Conservation (phyloP, 2,113 vertebrate species). For the Atractosteus spatula region DNA sequence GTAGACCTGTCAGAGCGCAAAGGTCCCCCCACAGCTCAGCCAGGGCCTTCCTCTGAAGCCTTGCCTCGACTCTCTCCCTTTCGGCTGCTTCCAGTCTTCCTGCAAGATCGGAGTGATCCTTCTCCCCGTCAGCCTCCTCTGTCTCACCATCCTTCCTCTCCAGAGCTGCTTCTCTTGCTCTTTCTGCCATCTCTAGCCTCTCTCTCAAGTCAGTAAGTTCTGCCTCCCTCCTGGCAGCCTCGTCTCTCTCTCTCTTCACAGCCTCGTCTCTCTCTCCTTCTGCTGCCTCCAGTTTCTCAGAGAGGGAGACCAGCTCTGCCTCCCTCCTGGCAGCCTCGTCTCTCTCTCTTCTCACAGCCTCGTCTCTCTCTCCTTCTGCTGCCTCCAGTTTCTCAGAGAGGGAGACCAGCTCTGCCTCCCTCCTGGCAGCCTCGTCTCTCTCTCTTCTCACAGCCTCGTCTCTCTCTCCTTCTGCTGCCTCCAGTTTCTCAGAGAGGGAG, state of each 20-base stretch:
- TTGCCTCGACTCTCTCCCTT: slow-evolving; percentile 30
- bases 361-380: not conserved
- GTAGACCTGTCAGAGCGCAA: slow-evolving; percentile 36
- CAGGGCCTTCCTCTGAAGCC: slow-evolving; percentile 34
- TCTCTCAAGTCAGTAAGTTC: slow-evolving; percentile 21
- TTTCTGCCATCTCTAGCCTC: slow-evolving; percentile 60
- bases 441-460: not conserved
- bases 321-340: not conserved
- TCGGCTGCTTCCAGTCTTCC: slow-evolving; percentile 31
- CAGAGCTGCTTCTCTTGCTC: slow-evolving; percentile 54
- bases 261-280: slow-evolving; percentile 25
- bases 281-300: not conserved
- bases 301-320: slow-evolving; percentile 15
- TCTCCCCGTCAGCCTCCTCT: slow-evolving; percentile 42
- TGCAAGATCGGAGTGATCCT: slow-evolving; percentile 49
- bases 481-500: slow-evolving; percentile 26
- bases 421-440: not conserved
- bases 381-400: not conserved
- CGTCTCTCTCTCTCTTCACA: slow-evolving; percentile 52
- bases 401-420: slow-evolving; percentile 16
- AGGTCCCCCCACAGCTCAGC: slow-evolving; percentile 55
- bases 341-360: not conserved
- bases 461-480: slow-evolving; percentile 18
- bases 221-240: slow-evolving; percentile 47
- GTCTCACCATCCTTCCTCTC: slow-evolving; percentile 42